phyloP scores from a whole-genome alignment of 2,888 invertebrate genomes.

The Leptinotarsa rubiginosa region DNA sequence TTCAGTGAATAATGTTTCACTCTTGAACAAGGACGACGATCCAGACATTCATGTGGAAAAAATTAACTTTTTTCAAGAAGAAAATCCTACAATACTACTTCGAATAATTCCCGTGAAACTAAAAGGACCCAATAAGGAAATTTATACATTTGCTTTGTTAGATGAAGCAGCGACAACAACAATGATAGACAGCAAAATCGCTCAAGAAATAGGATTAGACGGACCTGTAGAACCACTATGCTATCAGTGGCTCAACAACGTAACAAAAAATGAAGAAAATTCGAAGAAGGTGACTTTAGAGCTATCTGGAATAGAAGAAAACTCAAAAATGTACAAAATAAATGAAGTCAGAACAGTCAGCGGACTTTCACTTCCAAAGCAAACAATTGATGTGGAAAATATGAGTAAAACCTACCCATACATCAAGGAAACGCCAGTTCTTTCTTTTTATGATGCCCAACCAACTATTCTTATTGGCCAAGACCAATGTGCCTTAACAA shows the following conservation, averaged over 20 bases:
- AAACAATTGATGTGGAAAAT: not conserved
- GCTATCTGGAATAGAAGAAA: not conserved
- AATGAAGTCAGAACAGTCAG: not conserved
- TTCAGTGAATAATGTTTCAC: not conserved
- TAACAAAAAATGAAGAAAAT: not conserved
- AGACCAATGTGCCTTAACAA: conserved; percentile 7
- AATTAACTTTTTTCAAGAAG: too few species aligned
- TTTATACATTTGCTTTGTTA: too few species aligned
- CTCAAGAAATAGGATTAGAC: too few species aligned
- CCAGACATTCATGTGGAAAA: too few species aligned
- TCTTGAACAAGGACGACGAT: too few species aligned
- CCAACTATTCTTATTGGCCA: conserved; percentile 6
- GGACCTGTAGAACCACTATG: too few species aligned
- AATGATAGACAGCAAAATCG: too few species aligned
- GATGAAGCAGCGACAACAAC: too few species aligned
- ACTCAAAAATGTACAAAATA: not conserved
- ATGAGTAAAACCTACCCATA: conserved; percentile 5
- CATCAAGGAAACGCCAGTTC: not conserved
- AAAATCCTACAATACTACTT: too few species aligned
- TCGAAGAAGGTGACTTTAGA: not conserved
- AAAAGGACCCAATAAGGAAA: too few species aligned
- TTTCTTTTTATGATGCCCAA: not conserved
- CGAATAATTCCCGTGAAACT: too few species aligned
- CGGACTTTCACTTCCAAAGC: not conserved
- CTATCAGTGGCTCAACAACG: too few species aligned